Evolutionary conservation across 1,140 invertebrate genomes (phyloP).

Genomic region (Drosophila guanche): DNA sequence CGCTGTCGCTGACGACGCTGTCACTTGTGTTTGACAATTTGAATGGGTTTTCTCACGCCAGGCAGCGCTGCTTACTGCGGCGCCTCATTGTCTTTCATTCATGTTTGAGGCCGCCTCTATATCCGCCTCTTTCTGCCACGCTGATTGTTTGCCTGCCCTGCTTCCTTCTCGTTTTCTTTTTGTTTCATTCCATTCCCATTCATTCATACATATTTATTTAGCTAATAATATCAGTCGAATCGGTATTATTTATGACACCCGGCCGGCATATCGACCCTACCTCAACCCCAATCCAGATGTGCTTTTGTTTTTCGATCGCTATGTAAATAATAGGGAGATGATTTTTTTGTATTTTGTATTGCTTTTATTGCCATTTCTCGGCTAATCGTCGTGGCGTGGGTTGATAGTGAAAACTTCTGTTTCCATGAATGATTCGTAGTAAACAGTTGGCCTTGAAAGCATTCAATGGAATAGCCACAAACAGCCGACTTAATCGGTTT

Average conservation of each 20-base stretch:
- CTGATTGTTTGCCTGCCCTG: conserved; percentile 52
- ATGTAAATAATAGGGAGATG: conserved; percentile 74
- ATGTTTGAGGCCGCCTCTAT: conserved; percentile 53
- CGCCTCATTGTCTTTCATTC: conserved; percentile 74
- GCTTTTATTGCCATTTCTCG: conserved; percentile 54
- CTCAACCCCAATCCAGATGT: conserved; percentile 38
- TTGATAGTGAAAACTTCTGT: conserved; percentile 25
- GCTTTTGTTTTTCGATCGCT: conserved; percentile 73
- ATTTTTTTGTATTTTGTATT: conserved; percentile 61
- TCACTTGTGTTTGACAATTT: conserved; percentile 73
- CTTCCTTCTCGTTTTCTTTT: conserved; percentile 28
- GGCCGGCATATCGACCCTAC: conserved; percentile 59
- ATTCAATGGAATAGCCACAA: conserved; percentile 24
- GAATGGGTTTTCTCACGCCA: conserved; percentile 79
- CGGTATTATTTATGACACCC: conserved; percentile 81
- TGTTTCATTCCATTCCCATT: conserved; percentile 27
- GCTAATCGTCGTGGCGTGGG: conserved; percentile 54
- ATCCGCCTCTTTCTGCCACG: conserved; percentile 41
- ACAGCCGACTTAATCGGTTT: conserved; percentile 48
- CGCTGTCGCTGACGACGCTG: conserved; percentile 1
- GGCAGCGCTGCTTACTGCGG: conserved; percentile 59
- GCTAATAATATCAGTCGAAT: conserved; percentile 81
- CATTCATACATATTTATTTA: conserved; percentile 76
- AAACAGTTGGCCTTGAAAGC: conserved; percentile 45
- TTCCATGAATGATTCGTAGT: conserved; percentile 32